These are phyloP conservation scores for Cercopithecus mitis DNA, from an alignment of 2,797 vertebrate genomes.

Conservation along the genomic window DNA sequence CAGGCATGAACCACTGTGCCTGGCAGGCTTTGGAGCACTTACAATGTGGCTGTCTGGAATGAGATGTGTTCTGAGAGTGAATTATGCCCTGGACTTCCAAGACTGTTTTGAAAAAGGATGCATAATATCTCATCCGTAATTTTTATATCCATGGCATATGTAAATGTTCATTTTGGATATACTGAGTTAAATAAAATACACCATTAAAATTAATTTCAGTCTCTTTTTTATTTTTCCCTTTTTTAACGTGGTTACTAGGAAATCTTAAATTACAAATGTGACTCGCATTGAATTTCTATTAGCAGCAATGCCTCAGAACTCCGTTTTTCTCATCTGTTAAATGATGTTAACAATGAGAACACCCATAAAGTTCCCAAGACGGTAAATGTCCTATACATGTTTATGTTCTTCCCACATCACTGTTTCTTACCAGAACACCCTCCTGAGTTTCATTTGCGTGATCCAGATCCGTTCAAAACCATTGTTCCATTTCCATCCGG, in stretches of 20 bases:
- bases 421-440: neutral
- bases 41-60: neutral
- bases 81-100: neutral
- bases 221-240: neutral
- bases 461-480: neutral
- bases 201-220: neutral
- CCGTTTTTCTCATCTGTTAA: neutral
- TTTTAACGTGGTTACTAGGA: neutral
- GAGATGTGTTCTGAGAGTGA: neutral
- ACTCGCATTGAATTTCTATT: neutral
- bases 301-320: neutral
- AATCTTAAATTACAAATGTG: neutral
- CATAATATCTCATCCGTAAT: neutral
- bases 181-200: neutral
- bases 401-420: neutral
- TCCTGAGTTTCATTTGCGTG: neutral
- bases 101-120: neutral
- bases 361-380: neutral
- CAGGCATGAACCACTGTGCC: too few relatives aligned
- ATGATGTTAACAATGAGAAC: neutral
- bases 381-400: neutral
- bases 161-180: neutral
- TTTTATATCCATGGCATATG: neutral
- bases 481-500: constrained; percentile 1
- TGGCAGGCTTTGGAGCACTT: neutral